Conservation (phyloP, 2,113 vertebrate species). For the Scophthalmus maximus region DNA sequence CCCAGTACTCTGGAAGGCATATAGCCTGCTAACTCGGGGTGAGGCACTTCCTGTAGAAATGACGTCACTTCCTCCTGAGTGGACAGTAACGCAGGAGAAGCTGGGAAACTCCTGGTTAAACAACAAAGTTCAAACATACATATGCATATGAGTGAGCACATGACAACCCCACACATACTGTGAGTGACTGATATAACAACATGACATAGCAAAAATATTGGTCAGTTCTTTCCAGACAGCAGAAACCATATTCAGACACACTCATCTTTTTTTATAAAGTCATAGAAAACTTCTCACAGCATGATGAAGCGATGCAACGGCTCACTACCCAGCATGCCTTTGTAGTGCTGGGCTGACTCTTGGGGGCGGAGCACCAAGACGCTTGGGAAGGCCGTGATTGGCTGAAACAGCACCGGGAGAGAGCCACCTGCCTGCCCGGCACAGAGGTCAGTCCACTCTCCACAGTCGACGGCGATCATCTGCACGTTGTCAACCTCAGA, state of each 20-base stretch:
- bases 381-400: constrained; percentile 87
- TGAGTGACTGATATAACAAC: too few species aligned
- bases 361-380: constrained; percentile 83
- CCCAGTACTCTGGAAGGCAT: constrained; percentile 81
- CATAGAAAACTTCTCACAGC: constrained; percentile 84
- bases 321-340: constrained; percentile 87
- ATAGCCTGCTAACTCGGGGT: constrained; percentile 65
- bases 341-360: constrained; percentile 75
- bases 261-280: neutral
- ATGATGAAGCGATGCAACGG: constrained; percentile 88
- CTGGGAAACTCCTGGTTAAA: constrained; percentile 49
- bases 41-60: constrained; percentile 85
- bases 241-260: too few species aligned
- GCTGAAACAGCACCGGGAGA: constrained; percentile 80
- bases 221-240: too few species aligned
- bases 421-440: constrained; percentile 76
- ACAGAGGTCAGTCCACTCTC: constrained; percentile 91
- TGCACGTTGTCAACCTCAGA: constrained; percentile 73
- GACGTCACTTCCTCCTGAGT: constrained; percentile 85
- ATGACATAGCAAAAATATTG: too few species aligned
- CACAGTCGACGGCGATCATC: constrained; percentile 88
- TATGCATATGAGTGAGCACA: neutral
- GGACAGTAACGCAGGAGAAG: constrained; percentile 78
- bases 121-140: neutral
- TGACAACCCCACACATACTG: too few species aligned